Percentiles rank a stretch among this genome's conserved stretches.
phyloP scores from a whole-genome alignment of 2,113 vertebrate species.

The Megaceryle maxima region DNA sequence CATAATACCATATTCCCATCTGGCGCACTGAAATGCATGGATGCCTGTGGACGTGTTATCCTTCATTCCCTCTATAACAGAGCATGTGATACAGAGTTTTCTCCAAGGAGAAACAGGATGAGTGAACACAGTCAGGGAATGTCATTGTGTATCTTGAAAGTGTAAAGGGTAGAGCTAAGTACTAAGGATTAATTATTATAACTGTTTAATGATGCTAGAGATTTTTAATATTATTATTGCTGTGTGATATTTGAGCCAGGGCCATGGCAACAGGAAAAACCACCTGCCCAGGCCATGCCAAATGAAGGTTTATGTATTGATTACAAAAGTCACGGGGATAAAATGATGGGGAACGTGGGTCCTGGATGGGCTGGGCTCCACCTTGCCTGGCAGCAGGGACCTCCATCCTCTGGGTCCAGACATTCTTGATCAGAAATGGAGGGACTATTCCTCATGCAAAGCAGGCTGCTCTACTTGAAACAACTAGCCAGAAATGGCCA shows the following conservation, averaged over 20 bases:
- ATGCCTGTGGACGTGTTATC: neutral
- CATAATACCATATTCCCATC: conserved; percentile 41
- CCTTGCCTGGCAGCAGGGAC: neutral
- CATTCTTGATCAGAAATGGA: neutral
- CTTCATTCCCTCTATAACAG: neutral
- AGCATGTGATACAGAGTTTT: neutral
- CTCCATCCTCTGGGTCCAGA: neutral
- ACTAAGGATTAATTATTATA: neutral
- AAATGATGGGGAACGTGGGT: neutral
- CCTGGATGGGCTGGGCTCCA: neutral
- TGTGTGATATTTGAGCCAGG: neutral
- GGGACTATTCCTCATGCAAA: neutral
- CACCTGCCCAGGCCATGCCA: neutral
- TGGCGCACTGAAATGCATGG: conserved; percentile 38
- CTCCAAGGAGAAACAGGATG: conserved; percentile 5
- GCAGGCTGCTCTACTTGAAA: neutral
- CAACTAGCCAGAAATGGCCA: neutral
- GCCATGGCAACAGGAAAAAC: neutral
- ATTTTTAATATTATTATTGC: conserved; percentile 4
- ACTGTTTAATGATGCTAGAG: neutral
- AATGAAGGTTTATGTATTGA: neutral
- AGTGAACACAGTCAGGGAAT: neutral
- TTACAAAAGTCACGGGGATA: neutral
- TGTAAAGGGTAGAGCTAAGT: neutral
- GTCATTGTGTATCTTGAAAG: neutral